Evolutionary conservation across 2,113 vertebrate species (phyloP), one percentile per base, ranked within the genome.

Genomic region (Orthonyx spaldingii): DNA sequence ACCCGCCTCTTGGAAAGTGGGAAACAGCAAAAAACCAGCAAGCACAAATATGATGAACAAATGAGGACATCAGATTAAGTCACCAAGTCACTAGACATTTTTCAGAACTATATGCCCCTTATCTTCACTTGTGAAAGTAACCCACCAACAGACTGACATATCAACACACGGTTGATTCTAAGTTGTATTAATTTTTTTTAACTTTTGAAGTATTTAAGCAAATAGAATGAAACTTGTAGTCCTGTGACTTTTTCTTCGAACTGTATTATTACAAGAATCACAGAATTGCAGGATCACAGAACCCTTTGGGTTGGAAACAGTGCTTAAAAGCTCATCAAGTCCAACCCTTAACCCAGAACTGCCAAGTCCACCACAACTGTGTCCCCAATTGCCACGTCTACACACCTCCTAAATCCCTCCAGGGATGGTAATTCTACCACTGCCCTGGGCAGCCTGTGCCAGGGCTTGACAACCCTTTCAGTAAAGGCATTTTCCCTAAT

Each of bases 171-270:
- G 17, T 22, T 68, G 8, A 75, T 37, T 46, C 2, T 16, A 57
- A 50, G 32, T 2, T 27, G 26, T 9, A 74, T 24, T 72, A 24
- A 18, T 28, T 37, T 53, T 41, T 1, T 1, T 37, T 72, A 23
- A 2, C 1, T 0, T 2, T 11, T 11, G 0, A 47, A 46, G 12
- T 57, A 57, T 49, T 71, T 49, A 53, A 71, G 30, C 15, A 76
- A 83, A 46, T 0, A 35, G 24, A 52, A 71, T 13, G 39, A 74
- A 70, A 22, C 2, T 64, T 33, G 13, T 0, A 72, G 32, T 18
- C 9, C 4, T 74, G 15, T 1, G 0, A 21, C 17, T 42, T 78
- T 27, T 50, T 47, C 37, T 84, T 68, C 49, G 66, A 77, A 24
- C 8, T n/a, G 10, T 33, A 47, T 46, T 56, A 35, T 5, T 30